phyloP scores from a whole-genome alignment of 2,888 invertebrate species.

The Teinopalpus imperialis region DNA sequence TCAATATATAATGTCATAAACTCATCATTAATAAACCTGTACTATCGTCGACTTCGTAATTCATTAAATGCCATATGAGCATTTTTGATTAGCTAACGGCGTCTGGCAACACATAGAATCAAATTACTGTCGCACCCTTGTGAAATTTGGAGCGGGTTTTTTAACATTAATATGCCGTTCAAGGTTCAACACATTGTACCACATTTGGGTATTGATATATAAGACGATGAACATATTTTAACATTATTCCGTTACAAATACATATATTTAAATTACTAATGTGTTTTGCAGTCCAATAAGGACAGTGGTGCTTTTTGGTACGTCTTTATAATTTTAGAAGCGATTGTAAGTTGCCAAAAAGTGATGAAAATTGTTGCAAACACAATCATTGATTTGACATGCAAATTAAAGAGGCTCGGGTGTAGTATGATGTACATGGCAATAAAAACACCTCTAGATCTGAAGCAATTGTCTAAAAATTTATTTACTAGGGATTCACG shows the following conservation, averaged over 20 bases:
- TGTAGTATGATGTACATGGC: no score
- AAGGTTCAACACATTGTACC: conserved; percentile 52
- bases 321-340: no score
- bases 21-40: conserved; percentile 36
- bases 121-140: conserved; percentile 52
- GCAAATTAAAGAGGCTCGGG: no score
- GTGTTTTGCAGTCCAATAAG: neutral
- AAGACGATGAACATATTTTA: conserved; percentile 26
- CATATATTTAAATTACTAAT: conserved; percentile 14
- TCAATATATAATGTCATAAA: conserved; percentile 28
- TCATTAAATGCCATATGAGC: conserved; percentile 62
- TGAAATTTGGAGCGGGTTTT: conserved; percentile 54
- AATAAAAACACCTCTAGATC: no score
- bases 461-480: no score
- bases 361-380: no score
- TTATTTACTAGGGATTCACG: no score
- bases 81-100: conserved; percentile 62
- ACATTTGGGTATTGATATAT: conserved; percentile 29
- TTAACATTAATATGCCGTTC: conserved; percentile 63
- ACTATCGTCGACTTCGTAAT: conserved; percentile 41
- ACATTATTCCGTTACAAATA: conserved; percentile 23
- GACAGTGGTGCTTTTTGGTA: neutral
- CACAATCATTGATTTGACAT: no score
- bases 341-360: no score
- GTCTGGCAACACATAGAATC: conserved; percentile 55